phyloP scores from a whole-genome alignment of 2,113 vertebrate genomes.

The Pantherophis guttatus region DNA sequence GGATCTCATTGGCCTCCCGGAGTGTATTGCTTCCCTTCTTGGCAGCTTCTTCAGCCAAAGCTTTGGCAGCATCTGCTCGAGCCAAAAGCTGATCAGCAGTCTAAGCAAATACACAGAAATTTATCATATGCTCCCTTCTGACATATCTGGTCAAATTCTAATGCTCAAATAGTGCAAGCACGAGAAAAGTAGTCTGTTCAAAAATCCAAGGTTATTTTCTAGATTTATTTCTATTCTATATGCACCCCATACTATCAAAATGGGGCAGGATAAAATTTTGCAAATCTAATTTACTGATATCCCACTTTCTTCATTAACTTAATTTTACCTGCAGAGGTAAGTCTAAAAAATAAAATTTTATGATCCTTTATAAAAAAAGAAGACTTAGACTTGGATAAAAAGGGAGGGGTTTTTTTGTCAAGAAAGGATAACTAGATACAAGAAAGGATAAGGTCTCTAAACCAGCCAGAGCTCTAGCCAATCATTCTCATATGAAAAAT shows the following conservation, averaged over 20 bases:
- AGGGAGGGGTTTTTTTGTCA: neutral
- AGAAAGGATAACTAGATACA: neutral
- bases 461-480: neutral
- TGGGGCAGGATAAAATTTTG: neutral
- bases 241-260: neutral
- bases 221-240: neutral
- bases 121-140: neutral
- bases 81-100: constrained; percentile 95
- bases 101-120: constrained; percentile 60
- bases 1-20: constrained; percentile 88
- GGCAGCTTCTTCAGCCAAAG: constrained; percentile 90
- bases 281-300: neutral
- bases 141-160: fast-evolving
- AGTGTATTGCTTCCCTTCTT: constrained; percentile 85
- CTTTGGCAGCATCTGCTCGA: constrained; percentile 92
- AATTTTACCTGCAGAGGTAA: neutral
- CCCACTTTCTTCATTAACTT: neutral
- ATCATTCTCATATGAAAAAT: neutral
- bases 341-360: neutral
- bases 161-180: neutral
- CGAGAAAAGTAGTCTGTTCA: neutral
- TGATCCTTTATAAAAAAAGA: neutral
- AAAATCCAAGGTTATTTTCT: neutral
- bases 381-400: neutral
- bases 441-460: neutral